A percentile compares a stretch with the other conserved stretches of the same genome.
Conservation (phyloP, 2,113 vertebrate genomes). For the Misgurnus anguillicaudatus region DNA sequence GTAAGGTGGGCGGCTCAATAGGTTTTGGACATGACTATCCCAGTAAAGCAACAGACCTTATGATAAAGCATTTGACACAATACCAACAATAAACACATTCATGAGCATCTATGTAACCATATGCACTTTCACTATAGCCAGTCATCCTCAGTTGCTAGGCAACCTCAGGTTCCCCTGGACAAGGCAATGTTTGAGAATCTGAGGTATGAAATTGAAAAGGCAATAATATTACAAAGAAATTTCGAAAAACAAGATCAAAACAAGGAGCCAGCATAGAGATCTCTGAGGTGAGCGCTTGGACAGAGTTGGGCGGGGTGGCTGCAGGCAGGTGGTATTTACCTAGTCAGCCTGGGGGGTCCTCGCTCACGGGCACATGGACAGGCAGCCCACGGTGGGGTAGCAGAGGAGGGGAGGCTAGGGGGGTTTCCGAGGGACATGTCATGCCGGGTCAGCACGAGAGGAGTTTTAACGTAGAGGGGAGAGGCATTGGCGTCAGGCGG, state of each 20-base stretch:
- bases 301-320: conserved; percentile 42
- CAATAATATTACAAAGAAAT: conserved; percentile 54
- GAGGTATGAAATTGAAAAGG: conserved; percentile 62
- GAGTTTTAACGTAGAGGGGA: conserved; percentile 80
- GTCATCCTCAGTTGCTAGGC: conserved; percentile 72
- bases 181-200: conserved; percentile 70
- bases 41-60: conserved; percentile 6
- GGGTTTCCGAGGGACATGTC: conserved; percentile 76
- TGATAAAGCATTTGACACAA: conserved; percentile 14
- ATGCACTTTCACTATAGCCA: conserved; percentile 58
- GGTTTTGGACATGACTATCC: conserved; percentile 7
- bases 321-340: conserved; percentile 80
- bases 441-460: conserved; percentile 77
- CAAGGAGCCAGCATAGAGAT: conserved; percentile 57
- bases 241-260: conserved; percentile 38
- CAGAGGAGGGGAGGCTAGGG: conserved; percentile 77
- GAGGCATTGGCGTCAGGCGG: conserved; percentile 74
- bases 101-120: conserved; percentile 54
- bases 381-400: conserved; percentile 82
- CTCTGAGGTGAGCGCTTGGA: conserved; percentile 12
- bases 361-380: conserved; percentile 83
- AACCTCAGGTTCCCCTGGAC: conserved; percentile 65
- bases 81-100: conserved; percentile 59
- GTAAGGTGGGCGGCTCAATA: too few species aligned
- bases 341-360: conserved; percentile 87